phyloP scores from a whole-genome alignment of 2,113 vertebrate species.

The Physeter macrocephalus region DNA sequence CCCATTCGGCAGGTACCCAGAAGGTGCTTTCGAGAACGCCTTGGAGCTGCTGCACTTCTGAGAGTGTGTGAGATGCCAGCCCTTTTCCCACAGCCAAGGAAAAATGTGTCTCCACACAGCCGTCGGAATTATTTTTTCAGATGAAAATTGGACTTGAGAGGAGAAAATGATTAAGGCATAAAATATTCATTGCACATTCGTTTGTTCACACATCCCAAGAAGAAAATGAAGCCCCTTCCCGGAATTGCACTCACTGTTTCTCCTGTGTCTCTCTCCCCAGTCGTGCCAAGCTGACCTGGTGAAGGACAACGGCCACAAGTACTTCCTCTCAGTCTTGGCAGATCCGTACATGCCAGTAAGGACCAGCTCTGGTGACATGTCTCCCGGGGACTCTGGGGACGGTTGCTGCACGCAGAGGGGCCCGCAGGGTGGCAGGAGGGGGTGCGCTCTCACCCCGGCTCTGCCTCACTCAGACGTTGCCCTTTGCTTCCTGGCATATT shows the following conservation, averaged over 20 bases:
- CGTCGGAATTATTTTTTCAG: neutral
- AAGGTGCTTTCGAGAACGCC: neutral
- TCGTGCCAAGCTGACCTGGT: constrained; percentile 98
- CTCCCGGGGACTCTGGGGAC: fast-evolving
- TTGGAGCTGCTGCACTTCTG: fast-evolving
- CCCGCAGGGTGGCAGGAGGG: fast-evolving
- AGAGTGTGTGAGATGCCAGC: neutral
- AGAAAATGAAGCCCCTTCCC: fast-evolving
- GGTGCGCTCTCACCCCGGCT: neutral
- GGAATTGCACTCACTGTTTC: constrained; percentile 5
- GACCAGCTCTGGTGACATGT: neutral
- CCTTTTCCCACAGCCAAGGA: neutral
- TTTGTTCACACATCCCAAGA: fast-evolving
- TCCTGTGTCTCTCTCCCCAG: constrained; percentile 75
- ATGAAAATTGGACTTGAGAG: neutral
- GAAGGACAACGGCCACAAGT: constrained; percentile 99
- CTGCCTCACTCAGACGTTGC: neutral
- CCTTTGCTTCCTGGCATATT: neutral
- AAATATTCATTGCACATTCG: neutral
- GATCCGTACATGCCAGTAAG: constrained; percentile 99
- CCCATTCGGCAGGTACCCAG: fast-evolving
- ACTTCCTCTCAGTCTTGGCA: constrained; percentile 97
- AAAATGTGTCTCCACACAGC: neutral
- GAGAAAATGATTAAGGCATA: neutral
- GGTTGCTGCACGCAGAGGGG: neutral